Base-by-base conservation (phyloP, 2,888 invertebrate genomes). In the Ochlodes sylvanus region DNA sequence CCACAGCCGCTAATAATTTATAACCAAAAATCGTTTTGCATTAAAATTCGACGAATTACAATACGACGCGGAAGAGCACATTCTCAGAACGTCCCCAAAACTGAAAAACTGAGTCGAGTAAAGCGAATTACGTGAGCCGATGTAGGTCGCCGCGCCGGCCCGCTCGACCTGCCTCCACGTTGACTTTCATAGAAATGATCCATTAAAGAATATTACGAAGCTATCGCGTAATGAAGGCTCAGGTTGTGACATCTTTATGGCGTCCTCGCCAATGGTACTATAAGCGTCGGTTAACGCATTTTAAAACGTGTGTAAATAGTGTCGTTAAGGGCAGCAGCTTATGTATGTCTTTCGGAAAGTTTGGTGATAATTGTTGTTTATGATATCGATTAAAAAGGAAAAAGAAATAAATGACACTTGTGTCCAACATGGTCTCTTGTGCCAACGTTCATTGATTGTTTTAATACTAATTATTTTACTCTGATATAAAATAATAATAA, bases 61-160 rank as follows among this genome's bases (percentile, higher is more conserved):
- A 44, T 61, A 34, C 44, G 47, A 61, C 7, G 34, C 61, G 61
- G 61, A 61, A 61, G 47, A 61, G 17, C 61, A 61, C 47, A 34
- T 61, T 61, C 61, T 34, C 61, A 32, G 61, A 61, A 61, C 47
- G 61, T 19, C 27, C 47, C 47, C 21, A 34, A 44, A 12, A 61
- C 60, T 44, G 44, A 47, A 50, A 32, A 47, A 47, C 17, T 12
- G 50, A 10, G 32, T 32, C 21, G 60, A 47, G 61, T 61, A 47
- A 47, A 47, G 47, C 61, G 61, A 61, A 61, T 61, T 61, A 61
- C 47, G 61, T 50, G 61, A 61, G 15, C 32, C 47, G 34, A 61
- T 44, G 47, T 61, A 27, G 61, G 61, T 61, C 61, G 34, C n/a
- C n/a, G n/a, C n/a, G n/a, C n/a, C n/a, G n/a, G n/a, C 7, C 47